Percentiles rank a stretch among this genome's conserved stretches.
Conservation (phyloP, 2,797 vertebrate species). For the Halcyon leucocephala region DNA sequence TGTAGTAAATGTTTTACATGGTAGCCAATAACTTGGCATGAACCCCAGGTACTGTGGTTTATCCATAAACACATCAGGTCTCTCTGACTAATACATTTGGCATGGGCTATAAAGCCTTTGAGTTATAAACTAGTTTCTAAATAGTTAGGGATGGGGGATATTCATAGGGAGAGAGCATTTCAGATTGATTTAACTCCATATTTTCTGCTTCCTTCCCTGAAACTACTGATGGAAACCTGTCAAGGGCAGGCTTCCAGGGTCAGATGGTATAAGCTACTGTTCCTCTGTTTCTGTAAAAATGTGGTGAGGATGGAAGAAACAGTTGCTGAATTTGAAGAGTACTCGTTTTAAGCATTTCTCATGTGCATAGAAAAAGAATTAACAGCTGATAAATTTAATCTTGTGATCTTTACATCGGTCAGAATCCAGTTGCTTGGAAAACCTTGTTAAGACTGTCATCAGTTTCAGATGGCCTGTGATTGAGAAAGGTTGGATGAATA, state of each 20-base stretch:
- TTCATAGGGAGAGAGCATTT: not conserved
- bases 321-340: slow-evolving; percentile 17
- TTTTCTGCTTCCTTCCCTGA: not conserved
- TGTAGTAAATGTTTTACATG: not conserved
- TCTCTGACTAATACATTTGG: not conserved
- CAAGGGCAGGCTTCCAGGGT: not conserved
- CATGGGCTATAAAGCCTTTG: not conserved
- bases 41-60: not conserved
- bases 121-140: not conserved
- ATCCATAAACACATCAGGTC: not conserved
- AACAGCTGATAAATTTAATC: slow-evolving; percentile 9
- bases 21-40: not conserved
- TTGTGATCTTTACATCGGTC: not conserved
- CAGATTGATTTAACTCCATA: not conserved
- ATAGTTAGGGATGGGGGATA: not conserved
- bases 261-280: not conserved
- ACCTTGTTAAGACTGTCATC: not conserved
- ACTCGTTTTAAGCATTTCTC: not conserved
- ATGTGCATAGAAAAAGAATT: not conserved
- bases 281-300: not conserved
- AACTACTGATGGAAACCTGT: not conserved
- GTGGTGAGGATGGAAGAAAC: not conserved
- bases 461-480: not conserved
- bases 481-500: not conserved
- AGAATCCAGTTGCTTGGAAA: not conserved